These are phyloP conservation scores for Sphaerodactylus townsendi DNA, from an alignment of 2,113 vertebrate species.

Conservation along the genomic window DNA sequence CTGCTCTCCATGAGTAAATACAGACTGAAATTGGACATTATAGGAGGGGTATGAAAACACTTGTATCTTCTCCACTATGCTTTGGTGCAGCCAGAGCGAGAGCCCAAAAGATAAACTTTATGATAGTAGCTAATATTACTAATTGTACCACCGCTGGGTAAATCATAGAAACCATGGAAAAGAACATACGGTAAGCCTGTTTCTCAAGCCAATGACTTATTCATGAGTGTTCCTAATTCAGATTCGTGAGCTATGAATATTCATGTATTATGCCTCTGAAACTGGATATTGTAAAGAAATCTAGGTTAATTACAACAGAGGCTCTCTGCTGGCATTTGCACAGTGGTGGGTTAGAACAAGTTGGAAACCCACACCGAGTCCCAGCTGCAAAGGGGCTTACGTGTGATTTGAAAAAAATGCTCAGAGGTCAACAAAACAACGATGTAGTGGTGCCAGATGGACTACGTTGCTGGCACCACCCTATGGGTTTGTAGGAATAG, in stretches of 20 bases:
- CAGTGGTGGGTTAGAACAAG: constrained; percentile 54
- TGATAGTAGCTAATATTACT: constrained; percentile 70
- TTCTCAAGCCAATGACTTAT: constrained; percentile 70
- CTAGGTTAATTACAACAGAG: constrained; percentile 64
- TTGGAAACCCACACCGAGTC: constrained; percentile 53
- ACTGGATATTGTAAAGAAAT: constrained; percentile 70
- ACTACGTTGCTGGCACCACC: constrained; percentile 54
- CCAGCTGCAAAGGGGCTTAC: constrained; percentile 62
- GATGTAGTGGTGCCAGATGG: constrained; percentile 39
- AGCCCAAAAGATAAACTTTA: constrained; percentile 69
- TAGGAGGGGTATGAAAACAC: constrained; percentile 31
- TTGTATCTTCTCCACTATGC: constrained; percentile 49
- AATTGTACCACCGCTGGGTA: constrained; percentile 63
- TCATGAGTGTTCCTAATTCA: constrained; percentile 68
- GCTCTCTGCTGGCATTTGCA: constrained; percentile 53
- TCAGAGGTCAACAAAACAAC: constrained; percentile 63
- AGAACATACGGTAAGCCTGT: constrained; percentile 62
- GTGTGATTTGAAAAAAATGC: constrained; percentile 29
- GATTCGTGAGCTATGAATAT: constrained; percentile 69
- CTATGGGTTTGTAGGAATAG: constrained; percentile 51
- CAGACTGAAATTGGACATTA: constrained; percentile 44
- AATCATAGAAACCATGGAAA: constrained; percentile 65
- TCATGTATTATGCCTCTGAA: constrained; percentile 61
- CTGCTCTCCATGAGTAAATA: constrained; percentile 28
- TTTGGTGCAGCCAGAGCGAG: constrained; percentile 65